Base-by-base conservation (phyloP, 2,888 invertebrate species). In the Lutraria lutraria region DNA sequence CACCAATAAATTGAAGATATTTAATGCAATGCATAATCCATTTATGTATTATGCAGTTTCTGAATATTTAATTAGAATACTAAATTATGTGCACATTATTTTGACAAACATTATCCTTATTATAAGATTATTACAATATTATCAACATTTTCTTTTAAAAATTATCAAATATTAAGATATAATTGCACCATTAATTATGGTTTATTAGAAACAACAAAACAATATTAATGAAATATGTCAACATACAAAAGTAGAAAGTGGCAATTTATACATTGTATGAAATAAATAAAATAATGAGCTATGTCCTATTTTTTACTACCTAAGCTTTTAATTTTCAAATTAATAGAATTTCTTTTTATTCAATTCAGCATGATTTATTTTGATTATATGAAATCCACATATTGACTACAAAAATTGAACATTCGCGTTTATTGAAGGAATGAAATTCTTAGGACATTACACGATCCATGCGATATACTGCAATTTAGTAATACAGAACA, bases 351-450 rank as follows among this genome's bases (percentile, higher is more conserved):
- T 15, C 12, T n/a, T 72, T 25, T 34, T 13, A 76, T 31, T 31
- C 31, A 34, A 76, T 76, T 76, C 76, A 76, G 76, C 31, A 76
- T 76, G 31, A 76, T 31, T 76, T 76, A 76, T 76, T 76, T 19
- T 76, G 4, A 76, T 34, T 76, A 31, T 34, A 15, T 19, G 15
- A 31, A 34, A 15, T 31, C 76, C 21, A 56, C 16, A 56, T 56
- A 6, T 16, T 19, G 6, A 21, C 56, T 8, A 43, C 8, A 43
- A 43, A 43, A 43, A 43, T 43, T 2, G 2, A 43, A 43, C 8
- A 8, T 43, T 43, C 8, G 8, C 43, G 2, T 43, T 43, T 4
- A 43, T 43, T 43, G 43, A 4, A 43, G 43, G 43, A 43, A 4
- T 43, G 43, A 43, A 43, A 8, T 43, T 43, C 8, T 43, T 43